Evolutionary conservation across 2,888 invertebrate genomes (phyloP).

Genomic region (Neelides folsomi): DNA sequence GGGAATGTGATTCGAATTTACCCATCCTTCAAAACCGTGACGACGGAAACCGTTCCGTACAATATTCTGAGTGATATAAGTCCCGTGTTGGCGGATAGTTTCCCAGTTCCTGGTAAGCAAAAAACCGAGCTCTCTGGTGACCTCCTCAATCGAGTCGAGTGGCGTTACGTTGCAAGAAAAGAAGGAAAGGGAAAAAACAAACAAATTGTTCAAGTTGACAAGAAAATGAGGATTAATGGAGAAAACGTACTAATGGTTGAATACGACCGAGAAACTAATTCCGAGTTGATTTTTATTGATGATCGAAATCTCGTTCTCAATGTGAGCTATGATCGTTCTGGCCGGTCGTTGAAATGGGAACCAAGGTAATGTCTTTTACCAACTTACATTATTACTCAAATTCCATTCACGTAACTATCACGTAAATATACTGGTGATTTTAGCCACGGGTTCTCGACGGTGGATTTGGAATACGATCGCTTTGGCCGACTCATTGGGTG

Average conservation of each 20-base stretch:
- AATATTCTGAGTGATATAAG: slow-evolving; percentile 77
- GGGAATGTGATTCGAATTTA: slow-evolving; percentile 67
- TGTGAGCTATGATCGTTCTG: slow-evolving; percentile 65
- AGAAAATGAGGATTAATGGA: slow-evolving; percentile 75
- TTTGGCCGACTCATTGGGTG: slow-evolving; percentile 77
- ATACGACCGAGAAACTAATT: slow-evolving; percentile 74
- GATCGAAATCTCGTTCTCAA: slow-evolving; percentile 72
- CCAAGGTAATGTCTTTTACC: slow-evolving; percentile 42
- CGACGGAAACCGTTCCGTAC: slow-evolving; percentile 82
- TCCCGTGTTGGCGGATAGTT: slow-evolving; percentile 74
- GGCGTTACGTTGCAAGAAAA: slow-evolving; percentile 80
- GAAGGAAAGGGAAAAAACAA: slow-evolving; percentile 49
- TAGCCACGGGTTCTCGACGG: slow-evolving; percentile 68
- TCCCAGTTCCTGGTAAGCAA: slow-evolving; percentile 81
- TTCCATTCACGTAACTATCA: slow-evolving; percentile 20
- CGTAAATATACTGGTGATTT: slow-evolving; percentile 7
- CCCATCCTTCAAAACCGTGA: slow-evolving; percentile 76
- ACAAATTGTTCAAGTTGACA: slow-evolving; percentile 66
- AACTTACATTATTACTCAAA: slow-evolving; percentile 12
- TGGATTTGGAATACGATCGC: slow-evolving; percentile 81
- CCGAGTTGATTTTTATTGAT: slow-evolving; percentile 74
- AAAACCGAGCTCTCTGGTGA: slow-evolving; percentile 79
- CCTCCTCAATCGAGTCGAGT: slow-evolving; percentile 82
- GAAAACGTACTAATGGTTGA: slow-evolving; percentile 80
- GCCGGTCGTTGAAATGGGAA: slow-evolving; percentile 70